Evolutionary conservation across 2,888 invertebrate genomes (phyloP), one percentile per base, ranked within the genome.

Genomic region (Ectemnius lituratus): DNA sequence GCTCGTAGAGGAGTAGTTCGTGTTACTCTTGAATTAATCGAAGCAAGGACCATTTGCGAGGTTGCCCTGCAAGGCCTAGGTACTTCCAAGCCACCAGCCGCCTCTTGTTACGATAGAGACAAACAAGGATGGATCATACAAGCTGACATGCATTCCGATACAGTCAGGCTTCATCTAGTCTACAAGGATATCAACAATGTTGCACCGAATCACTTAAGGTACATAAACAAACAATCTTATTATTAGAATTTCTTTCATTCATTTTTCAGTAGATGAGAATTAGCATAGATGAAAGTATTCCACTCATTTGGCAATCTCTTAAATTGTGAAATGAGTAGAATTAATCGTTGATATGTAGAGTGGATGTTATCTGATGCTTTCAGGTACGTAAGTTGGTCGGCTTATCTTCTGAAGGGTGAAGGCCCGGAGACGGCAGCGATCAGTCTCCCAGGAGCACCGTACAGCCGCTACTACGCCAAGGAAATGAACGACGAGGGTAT

Each of bases 401-500:
- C 95, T 37, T 95, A 94, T 91, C 90, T 95, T 60, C 92, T 95
- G 78, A 89, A 92, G n/a, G 93, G 93, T 56, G 93, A 94, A 65
- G 93, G 93, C 14, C 93, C 94, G 73, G 85, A 84, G 37, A 91
- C 93, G n/a, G 94, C 94, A 76, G 94, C 94, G 0, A 93, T 94
- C 45, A 93, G 94, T 68, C 92, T 95, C 23, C 94, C 95, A 0
- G 95, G 95, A 14, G 94, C 94, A 0, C 96, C 96, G 3, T 96
- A 95, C 90, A 94, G 94, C 83, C 94, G 95, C 84, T 96, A 96
- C 89, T 96, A 96, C 89, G 94, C 95, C 16, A 96, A 96, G 88
- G 96, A 96, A 76, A 94, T 93, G 69, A 93, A 93, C 0, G 96
- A 96, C 88, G 96, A 96, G 85, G 96, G 96, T 5, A 94, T 95